Conservation (phyloP, 2,113 vertebrate genomes). For the Mugil cephalus region DNA sequence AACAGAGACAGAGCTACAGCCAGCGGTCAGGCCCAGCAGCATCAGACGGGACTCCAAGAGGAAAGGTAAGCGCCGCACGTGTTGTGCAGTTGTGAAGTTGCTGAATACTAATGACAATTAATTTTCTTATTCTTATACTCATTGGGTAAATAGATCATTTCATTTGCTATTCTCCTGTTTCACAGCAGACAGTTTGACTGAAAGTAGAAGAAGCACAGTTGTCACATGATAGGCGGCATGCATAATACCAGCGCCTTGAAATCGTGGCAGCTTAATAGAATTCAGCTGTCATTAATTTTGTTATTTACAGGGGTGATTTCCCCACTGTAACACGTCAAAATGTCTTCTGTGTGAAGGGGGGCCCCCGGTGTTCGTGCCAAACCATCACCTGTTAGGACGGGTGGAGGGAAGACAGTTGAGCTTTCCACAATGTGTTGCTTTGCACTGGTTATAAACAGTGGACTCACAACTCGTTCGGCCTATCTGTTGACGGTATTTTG, state of each 20-base stretch:
- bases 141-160: neutral
- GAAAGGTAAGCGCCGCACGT: constrained; percentile 88
- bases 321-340: neutral
- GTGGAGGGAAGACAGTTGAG: neutral
- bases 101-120: neutral
- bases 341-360: neutral
- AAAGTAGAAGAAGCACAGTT: constrained; percentile 3
- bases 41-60: constrained; percentile 98
- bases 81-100: neutral
- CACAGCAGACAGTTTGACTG: neutral
- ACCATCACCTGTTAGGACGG: neutral
- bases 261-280: neutral
- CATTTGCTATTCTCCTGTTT: neutral
- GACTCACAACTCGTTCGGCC: neutral
- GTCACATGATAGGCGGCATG: neutral
- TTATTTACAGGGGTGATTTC: neutral
- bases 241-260: neutral
- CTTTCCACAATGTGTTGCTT: neutral
- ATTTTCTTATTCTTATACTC: too few relatives aligned
- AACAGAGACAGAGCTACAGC: constrained; percentile 99
- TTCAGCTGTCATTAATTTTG: neutral
- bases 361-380: neutral
- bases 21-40: constrained; percentile 99
- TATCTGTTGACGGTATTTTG: neutral
- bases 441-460: neutral